Base-by-base conservation (phyloP, 2,113 vertebrate species). In the Chamaea fasciata region DNA sequence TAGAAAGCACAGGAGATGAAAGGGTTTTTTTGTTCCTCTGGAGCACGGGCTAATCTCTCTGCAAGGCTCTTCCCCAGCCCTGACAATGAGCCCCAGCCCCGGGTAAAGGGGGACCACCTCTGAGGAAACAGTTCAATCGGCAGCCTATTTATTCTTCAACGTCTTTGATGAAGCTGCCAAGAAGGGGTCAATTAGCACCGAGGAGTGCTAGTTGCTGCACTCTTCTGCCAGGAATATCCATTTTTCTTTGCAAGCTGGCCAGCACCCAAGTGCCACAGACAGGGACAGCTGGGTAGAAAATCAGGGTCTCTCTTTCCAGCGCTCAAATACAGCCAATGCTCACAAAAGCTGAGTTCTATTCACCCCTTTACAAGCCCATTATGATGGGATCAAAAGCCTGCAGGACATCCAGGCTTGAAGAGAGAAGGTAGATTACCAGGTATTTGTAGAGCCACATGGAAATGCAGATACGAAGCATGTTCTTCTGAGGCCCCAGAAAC, bases 81-180 rank as follows among this genome's bases (percentile, higher is more conserved):
- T 39, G 70, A 90, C 67, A 90, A 85, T 27, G 67, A 9, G 67
- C 83, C 85, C 64, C 77, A 92, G 42, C 31, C 57, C 78, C 2
- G 68, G 44, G 86, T 20, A 52, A 52, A 82, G 60, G 46, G 49
- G 41, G 80, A 95, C 92, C 95, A 94, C 90, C 92, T 87, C 92
- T 84, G 73, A 88, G 92, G 88, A 75, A 96, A 75, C 69, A 56
- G 39, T 46, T 92, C 95, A 71, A 68, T 92, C 95, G 92, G 75
- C 82, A 87, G 90, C 77, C 46, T 28, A 75, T 83, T 96, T 94
- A 89, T 91, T 92, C 83, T 79, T 35, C 41, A 39, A 3, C 0
- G 2, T 56, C 93, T 97, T 95, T 94, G 96, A 96, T 89, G 95
- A 44, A 46, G 95, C 53, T 94, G 95, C 96, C 94, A 96, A 95